Evolutionary conservation across 2,888 invertebrate genomes (phyloP).

Genomic region (Phytoseiulus persimilis): DNA sequence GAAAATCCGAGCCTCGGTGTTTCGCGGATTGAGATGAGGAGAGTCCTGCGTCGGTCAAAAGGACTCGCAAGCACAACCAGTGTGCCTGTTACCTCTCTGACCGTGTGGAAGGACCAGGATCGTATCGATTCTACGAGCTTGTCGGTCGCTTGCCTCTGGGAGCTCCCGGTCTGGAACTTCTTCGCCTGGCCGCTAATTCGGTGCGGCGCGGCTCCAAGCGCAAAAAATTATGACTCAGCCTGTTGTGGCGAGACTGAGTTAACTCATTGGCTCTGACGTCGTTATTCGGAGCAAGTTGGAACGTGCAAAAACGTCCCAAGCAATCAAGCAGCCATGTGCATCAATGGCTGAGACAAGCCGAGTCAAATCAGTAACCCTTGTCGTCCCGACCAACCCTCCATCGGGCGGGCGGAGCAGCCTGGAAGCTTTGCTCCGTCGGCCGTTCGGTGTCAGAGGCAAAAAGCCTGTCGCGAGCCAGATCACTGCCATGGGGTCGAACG

Average conservation of each 20-base stretch:
- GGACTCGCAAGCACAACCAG: not conserved
- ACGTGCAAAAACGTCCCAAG: not conserved
- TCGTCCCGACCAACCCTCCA: not conserved
- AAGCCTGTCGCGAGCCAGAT: not conserved
- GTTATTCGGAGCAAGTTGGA: not conserved
- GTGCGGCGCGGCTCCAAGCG: too few species aligned
- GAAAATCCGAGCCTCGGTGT: not conserved
- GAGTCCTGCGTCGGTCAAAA: not conserved
- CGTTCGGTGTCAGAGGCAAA: not conserved
- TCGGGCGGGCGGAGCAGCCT: not conserved
- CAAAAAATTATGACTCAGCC: too few species aligned
- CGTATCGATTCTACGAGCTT: too few species aligned
- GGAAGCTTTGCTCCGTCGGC: not conserved
- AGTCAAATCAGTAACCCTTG: not conserved
- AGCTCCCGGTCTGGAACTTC: too few species aligned
- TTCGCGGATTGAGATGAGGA: not conserved
- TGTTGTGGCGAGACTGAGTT: not conserved
- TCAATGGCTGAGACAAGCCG: not conserved
- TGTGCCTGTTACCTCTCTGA: too few species aligned
- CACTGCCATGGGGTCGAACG: not conserved
- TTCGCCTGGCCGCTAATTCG: too few species aligned
- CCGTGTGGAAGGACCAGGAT: too few species aligned
- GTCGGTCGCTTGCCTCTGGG: too few species aligned
- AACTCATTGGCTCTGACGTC: not conserved
- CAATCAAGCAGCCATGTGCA: not conserved